Base-by-base conservation (phyloP, 2,113 vertebrate species). In the Clarias macrocephalus region DNA sequence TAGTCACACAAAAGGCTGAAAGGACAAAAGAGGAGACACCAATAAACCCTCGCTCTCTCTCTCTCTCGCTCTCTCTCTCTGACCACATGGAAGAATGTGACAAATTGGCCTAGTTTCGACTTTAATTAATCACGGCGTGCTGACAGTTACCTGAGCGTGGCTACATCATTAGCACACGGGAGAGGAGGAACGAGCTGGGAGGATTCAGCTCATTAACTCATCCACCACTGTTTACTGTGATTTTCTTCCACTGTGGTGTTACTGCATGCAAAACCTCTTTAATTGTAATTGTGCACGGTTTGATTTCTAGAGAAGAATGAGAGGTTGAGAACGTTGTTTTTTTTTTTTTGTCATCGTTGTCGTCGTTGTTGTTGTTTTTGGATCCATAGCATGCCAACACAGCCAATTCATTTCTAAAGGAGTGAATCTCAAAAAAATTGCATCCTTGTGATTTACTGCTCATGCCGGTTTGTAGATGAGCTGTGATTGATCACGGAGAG, bases 111-210 rank as follows among this genome's bases (percentile, higher is more conserved):
- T 88, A 91, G 91, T 93, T 93, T 93, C 91, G 87, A 87, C 89
- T 94, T 94, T 93, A 95, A 95, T 95, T 94, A 94, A 94, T 94
- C 93, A 93, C 77, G 82, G 48, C 88, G 83, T 18, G 84, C 90
- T 93, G 93, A 94, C 94, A 94, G 93, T 90, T 94, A 95, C 93
- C 94, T 94, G 94, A 89, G 91, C 93, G 87, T 90, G 90, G 92
- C 92, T 91, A 91, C 92, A 92, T 94, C 92, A 94, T 95, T 94
- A 94, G 92, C 89, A 86, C 85, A 56, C 91, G 87, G 90, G 82
- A 93, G 89, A 91, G 88, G 90, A 91, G 91, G 90, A 88, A 90
- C 83, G 88, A 89, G 86, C 92, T 92, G 89, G 93, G 92, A 91
- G 92, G 93, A 92, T 90, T 91, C 93, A 92, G 86, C 92, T 94